Base-by-base conservation (phyloP, 2,113 vertebrate species). In the Tachysurus fulvidraco region DNA sequence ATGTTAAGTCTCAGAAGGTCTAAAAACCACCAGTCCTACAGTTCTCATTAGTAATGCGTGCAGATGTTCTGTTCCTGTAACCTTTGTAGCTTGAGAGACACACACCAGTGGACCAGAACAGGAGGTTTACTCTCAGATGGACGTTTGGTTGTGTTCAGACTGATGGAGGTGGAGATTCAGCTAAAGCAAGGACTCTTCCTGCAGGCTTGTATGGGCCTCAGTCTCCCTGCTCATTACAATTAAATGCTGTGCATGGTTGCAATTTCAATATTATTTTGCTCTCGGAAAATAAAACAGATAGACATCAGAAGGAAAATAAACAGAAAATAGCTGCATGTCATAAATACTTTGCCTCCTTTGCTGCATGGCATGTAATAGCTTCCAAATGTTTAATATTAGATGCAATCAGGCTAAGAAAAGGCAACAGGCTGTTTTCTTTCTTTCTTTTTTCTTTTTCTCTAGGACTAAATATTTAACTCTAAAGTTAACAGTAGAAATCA, bases 231-330 rank as follows among this genome's bases (percentile, higher is more conserved):
- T 83, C 91, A 88, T 91, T 90, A 92, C 90, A 91, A 89, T 90
- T 91, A 85, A 88, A 92, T 90, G 89, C 89, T 86, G 86, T 91
- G 91, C 92, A 93, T 94, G 93, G 92, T 93, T 94, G 92, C 92
- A 94, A 93, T 95, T 94, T 94, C 91, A 92, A 94, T 94, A 91
- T 89, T 87, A 92, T 93, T 92, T 92, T 88, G 91, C 90, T 94
- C 92, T 88, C 84, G 85, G 90, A 90, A 93, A 93, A 91, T 89
- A 89, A 93, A 92, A 88, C 89, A 81, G 85, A 93, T 92, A 83
- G 89, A 92, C 89, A 93, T 93, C 92, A 91, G 89, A 91, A 91
- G 89, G 83, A 92, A 92, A 93, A 93, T 78, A 90, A 91, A 90
- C 90, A 88, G 83, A 91, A 92, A 93, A 93, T 76, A 89, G 85